Evolutionary conservation across 2,888 invertebrate genomes (phyloP), one percentile per base, ranked within the genome.

Genomic region (Drosophila mercatorum): DNA sequence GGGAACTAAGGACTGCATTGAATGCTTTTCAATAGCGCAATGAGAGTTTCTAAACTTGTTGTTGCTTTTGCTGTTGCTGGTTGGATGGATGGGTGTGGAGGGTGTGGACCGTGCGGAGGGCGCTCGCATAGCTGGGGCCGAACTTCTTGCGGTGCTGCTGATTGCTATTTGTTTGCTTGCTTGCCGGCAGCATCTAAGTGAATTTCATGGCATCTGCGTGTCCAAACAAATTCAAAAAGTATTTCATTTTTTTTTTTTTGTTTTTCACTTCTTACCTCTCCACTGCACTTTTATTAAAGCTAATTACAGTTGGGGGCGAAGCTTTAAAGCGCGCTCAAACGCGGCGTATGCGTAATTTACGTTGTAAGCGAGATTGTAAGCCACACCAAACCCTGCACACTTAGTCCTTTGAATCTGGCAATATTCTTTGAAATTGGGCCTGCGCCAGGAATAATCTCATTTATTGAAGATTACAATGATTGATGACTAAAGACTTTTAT

Each of bases 11-110:
- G 31, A 40, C 12, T 65, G 66, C 58, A 76, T 60, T 75, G 72
- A 82, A 77, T 61, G 64, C 63, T 74, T 78, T 77, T 83, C 81
- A 82, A 84, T 84, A 58, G 52, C 36, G 61, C 76, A 72, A 63
- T 72, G 76, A 76, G 76, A 61, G 51, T 53, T 36, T 14, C 52
- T 38, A 14, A 38, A 53, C 22, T 53, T 38, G 14, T 53, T 26
- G 73, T 62, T 72, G 46, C 41, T 70, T 14, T 55, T 47, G 57
- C 17, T 10, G 66, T 62, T 65, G 43, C 38, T 62, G 17, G 10
- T 49, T 49, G 55, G 17, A 22, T 43, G 43, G 58, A 40, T 60
- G 40, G 52, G 6, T 12, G 31, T 14, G 14, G n/a, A 2, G 17
- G 28, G 8, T 4, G 43, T 26, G 12, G 26, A 46, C 17, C 17